Evolutionary conservation across 2,888 invertebrate genomes (phyloP), one percentile per base, ranked within the genome.

Genomic region (Diaperis boleti): DNA sequence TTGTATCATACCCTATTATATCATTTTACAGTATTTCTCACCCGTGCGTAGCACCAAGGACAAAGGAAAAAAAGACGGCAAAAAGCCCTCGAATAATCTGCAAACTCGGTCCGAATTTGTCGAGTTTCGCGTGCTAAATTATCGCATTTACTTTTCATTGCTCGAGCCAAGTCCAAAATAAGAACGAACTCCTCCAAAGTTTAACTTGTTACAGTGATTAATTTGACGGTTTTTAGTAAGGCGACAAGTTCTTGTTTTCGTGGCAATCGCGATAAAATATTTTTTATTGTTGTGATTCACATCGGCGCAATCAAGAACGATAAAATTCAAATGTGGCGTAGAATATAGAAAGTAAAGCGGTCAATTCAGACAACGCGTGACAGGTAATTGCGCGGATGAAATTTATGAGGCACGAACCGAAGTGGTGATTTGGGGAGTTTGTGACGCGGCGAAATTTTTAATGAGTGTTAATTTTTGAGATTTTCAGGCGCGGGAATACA

Each of bases 171-270:
- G 10, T 55, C 33, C 42, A 55, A 41, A 42, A 55, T 55, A 55
- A 39, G 54, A 55, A 55, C 41, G 42, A 55, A 42, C 42, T 55
- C 52, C 29, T 52, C 29, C 29, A 37, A 56, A 56, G 35, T 56
- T 56, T 44, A 56, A 56, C 31, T 56, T 56, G 45, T 35, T 56
- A 35, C 44, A 45, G 56, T 56, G 56, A 56, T 56, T 56, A 56
- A 56, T 56, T 56, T 45, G 56, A 56, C 55, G 37, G 56, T 56
- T 56, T 56, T 56, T 56, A 45, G 56, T 14, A 45, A 56, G 35
- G 20, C 44, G 56, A 44, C 45, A 44, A 56, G 56, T 45, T 20
- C 44, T 45, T 56, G 35, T 56, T 56, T 45, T 44, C 56, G 20
- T 35, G 44, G 35, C 35, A 56, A 45, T 56, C 45, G 56, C 22